These are phyloP conservation scores for Heliothis subflexa DNA, from an alignment of 1,140 invertebrate species.

Conservation along the genomic window DNA sequence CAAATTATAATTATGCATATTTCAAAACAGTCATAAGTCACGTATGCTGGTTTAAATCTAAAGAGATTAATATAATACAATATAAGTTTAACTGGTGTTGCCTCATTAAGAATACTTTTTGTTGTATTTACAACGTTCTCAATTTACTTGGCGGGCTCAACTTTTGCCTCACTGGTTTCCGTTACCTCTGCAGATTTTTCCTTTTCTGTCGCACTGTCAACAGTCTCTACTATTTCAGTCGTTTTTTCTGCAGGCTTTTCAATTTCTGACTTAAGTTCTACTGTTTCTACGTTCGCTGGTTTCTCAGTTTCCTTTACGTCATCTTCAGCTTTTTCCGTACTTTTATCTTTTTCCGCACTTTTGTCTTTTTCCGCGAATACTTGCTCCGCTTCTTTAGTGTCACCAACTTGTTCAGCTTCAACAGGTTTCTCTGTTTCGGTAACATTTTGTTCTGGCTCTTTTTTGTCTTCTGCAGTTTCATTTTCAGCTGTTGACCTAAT, in stretches of 20 bases:
- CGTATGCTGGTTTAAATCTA: conserved; percentile 15
- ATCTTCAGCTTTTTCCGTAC: conserved; percentile 3
- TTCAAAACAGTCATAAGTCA: conserved; percentile 10
- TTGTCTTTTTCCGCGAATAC: background rate
- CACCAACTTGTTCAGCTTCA: background rate
- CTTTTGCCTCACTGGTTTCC: conserved; percentile 20
- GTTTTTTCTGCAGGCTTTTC: background rate
- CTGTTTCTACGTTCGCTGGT: background rate
- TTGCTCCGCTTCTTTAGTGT: background rate
- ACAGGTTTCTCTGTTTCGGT: conserved; percentile 12
- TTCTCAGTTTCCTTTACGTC: conserved; percentile 1
- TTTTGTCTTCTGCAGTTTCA: conserved; percentile 12
- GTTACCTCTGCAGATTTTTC: background rate
- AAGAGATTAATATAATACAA: conserved; percentile 23
- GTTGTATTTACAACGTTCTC: conserved; percentile 29
- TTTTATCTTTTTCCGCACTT: background rate
- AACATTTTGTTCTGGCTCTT: background rate
- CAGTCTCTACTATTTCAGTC: background rate
- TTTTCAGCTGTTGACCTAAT: no score
- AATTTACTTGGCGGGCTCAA: conserved; percentile 12
- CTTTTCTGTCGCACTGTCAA: background rate
- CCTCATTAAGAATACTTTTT: background rate
- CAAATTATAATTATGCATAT: conserved; percentile 16
- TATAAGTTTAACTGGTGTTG: conserved; percentile 5
- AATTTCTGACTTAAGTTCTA: conserved; percentile 1